Evolutionary conservation across 2,797 vertebrate genomes (phyloP).

Genomic region (Karalla daura): DNA sequence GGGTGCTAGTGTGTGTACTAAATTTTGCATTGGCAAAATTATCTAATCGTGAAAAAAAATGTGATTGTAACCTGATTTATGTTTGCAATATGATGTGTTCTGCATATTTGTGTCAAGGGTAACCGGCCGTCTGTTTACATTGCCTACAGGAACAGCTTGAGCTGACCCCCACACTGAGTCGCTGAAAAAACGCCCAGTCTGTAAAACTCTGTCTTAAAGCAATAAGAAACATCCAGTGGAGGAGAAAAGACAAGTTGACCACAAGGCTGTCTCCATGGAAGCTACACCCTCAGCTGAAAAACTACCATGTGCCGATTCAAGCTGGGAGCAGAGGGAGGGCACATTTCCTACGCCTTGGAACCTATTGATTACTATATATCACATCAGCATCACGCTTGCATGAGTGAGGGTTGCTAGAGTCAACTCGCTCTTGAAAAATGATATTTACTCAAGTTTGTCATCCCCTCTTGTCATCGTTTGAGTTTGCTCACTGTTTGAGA

Average conservation of each 20-base stretch:
- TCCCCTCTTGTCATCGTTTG: constrained; percentile 27
- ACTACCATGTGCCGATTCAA: constrained; percentile 73
- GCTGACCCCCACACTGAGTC: constrained; percentile 42
- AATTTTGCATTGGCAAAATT: too few relatives aligned
- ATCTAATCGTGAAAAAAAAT: too few relatives aligned
- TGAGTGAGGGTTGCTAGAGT: constrained; percentile 1
- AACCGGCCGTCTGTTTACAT: constrained; percentile 16
- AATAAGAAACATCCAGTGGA: constrained; percentile 62
- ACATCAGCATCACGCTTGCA: constrained; percentile 13
- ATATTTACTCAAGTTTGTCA: constrained; percentile 28
- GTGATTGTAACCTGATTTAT: background rate
- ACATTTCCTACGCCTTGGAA: constrained; percentile 43
- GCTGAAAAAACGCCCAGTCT: constrained; percentile 60
- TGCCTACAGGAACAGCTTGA: constrained; percentile 36
- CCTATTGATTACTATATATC: constrained; percentile 36
- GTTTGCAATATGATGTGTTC: background rate
- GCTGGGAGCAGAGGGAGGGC: constrained; percentile 37
- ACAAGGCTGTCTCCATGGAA: constrained; percentile 78
- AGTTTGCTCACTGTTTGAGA: constrained; percentile 47
- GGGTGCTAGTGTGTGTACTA: too few relatives aligned
- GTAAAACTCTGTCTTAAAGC: constrained; percentile 68
- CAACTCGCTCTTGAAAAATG: constrained; percentile 13
- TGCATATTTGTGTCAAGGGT: background rate
- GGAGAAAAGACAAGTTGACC: constrained; percentile 71
- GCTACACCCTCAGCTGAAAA: constrained; percentile 79